Base-by-base conservation (phyloP, 2,888 invertebrate genomes). In the Marronus borbonicus region DNA sequence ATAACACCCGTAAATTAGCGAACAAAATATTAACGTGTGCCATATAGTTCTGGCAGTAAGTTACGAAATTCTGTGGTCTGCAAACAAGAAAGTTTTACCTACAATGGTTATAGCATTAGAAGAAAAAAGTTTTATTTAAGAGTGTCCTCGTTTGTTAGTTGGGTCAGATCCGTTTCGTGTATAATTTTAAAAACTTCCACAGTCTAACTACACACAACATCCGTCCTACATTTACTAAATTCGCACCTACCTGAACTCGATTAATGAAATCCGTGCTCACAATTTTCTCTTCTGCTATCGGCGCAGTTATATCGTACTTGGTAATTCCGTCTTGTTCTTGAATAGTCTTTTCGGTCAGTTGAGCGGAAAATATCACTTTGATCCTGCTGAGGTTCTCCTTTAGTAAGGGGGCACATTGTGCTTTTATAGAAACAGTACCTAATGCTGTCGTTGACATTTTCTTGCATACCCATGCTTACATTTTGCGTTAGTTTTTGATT, bases 291-390 rank as follows among this genome's bases (percentile, higher is more conserved):
- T 85, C 81, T 49, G 84, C 85, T 52, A 85, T 83, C 66, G 87
- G 85, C 55, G 85, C 84, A 62, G 85, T 82, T 62, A 89, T 88
- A 79, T 88, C 88, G 83, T 85, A 88, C 50, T 82, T 78, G 49
- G 85, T 83, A 50, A 84, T 79, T 76, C 85, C 85, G 77, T 86
- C 86, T 58, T 80, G 79, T 80, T 79, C 80, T 77, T 81, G 76
- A 66, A 74, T 69, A 68, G 80, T 80, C 81, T 84, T 85, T 84
- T 88, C 88, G 83, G 84, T 84, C 76, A 88, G 84, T 78, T 84
- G 83, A 44, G 88, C 88, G 77, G 88, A 87, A 85, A 88, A 88
- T 80, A 88, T 83, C 82, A 88, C 88, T 64, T 85, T 84, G 80
- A 88, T 87, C 81, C 88, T 84, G 81, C 87, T 86, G 82, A 85